Evolutionary conservation across 2,797 vertebrate genomes (phyloP), one percentile per base, ranked within the genome.

Genomic region (Trichosurus vulpecula): DNA sequence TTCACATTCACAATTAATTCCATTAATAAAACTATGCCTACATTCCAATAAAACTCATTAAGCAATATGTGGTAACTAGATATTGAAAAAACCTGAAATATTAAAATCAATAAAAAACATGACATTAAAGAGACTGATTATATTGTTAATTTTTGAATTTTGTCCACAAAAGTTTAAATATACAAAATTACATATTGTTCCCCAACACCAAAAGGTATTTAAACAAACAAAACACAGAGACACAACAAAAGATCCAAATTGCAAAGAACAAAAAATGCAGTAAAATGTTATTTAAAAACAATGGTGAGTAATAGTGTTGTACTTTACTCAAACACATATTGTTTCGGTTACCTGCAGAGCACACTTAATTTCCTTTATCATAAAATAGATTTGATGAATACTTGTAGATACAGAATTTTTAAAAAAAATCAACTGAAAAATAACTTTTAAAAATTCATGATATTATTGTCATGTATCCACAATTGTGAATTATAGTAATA

Each of bases 121-220:
- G 93, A 89, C 35, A 93, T 41, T 97, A 97, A 97, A n/a, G 97
- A 98, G 92, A 61, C 29, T 19, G 97, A 54, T 95, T 93, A 97
- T 96, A n/a, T n/a, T n/a, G n/a, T n/a, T n/a, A 98, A 95, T 96
- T 92, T 98, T 97, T 96, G n/a, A 94, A 98, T 98, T 96, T 96
- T 90, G 97, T 94, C 30, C 94, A 95, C 96, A 98, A 97, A 97
- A 97, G 53, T 97, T 96, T 98, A 93, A 97, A 97, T 93, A 98
- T 95, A 98, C 90, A 97, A 95, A 54, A 92, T 97, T 0, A 0
- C 53, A 97, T 51, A 87, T 51, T 87, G 74, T 90, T 94, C 41
- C 47, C 94, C 92, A 95, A 98, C n/a, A 96, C 90, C 31, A 90
- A 47, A 95, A 96, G 96, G 11, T 97, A 54, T 91, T 35, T 52